Evolutionary conservation across 2,888 invertebrate genomes (phyloP), one percentile per base, ranked within the genome.

Genomic region (Tipula vernalis): DNA sequence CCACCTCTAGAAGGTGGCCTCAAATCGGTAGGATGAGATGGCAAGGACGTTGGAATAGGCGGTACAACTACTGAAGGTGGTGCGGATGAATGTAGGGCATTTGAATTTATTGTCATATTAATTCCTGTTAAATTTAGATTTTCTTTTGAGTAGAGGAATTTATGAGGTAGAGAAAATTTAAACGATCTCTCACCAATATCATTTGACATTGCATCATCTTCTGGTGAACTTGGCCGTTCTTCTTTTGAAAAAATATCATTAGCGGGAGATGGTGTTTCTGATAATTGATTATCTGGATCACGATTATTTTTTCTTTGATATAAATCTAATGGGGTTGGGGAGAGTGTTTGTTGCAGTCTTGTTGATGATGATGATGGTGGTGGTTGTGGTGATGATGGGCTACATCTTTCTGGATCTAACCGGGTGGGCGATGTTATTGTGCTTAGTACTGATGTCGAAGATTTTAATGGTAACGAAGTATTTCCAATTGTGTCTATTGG

Each of bases 81-180:
- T 18, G 88, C 89, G 87, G 88, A 89, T 88, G 88, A 90, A 87
- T 36, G 85, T 51, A 86, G 47, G 18, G 88, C 89, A 89, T 92
- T 92, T 88, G 92, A 92, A 90, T 93, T 93, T 89, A 94, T 93
- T 86, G 93, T 94, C 94, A 94, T 94, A 89, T 94, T 94, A 89
- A 94, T 91, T 87, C 93, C 93, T 93, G 47, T 36, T 39, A 85
- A 85, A 85, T 85, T 85, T 41, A 85, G 41, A 41, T 85, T 39
- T 39, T 85, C 39, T 85, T 85, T 85, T 85, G 85, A 85, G 15
- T 39, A 85, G 15, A 85, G 41, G 41, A 85, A 85, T 85, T 85
- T 85, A 83, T 83, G 83, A 36, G 36, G 85, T 39, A 85, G 39
- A 39, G 39, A 92, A 83, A 92, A 92, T 83, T 87, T 83, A 18